Percentiles rank a stretch among this genome's conserved stretches.
These are phyloP conservation scores for Halocynthia aurantium DNA, from an alignment of 23 tunicate species.

Conservation along the genomic window DNA sequence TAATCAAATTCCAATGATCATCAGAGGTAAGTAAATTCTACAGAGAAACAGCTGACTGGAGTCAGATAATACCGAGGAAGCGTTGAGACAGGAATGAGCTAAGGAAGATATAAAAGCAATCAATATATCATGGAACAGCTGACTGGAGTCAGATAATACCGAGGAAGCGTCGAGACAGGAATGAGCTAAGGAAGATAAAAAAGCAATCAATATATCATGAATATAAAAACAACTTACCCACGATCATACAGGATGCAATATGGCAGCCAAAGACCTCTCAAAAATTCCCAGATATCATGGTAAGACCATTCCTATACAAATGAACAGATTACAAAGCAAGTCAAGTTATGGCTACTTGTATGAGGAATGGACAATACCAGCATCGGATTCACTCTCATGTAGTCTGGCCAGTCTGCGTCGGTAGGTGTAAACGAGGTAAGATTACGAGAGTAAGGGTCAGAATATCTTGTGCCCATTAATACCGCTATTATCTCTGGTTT, in stretches of 20 bases:
- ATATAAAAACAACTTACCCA: slow-evolving; percentile 39
- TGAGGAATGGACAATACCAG: slow-evolving; percentile 21
- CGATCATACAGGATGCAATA: slow-evolving; percentile 88
- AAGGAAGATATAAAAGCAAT: neutral
- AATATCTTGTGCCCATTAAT: slow-evolving; percentile 81
- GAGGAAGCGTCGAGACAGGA: neutral
- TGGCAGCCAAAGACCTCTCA: slow-evolving; percentile 61
- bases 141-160: too few relatives aligned
- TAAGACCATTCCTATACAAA: slow-evolving; percentile 75
- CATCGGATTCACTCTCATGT: slow-evolving; percentile 87
- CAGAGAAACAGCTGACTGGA: too few relatives aligned
- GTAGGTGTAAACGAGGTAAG: slow-evolving; percentile 60
- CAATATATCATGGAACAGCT: slow-evolving; percentile 13
- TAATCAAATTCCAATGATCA: too few relatives aligned
- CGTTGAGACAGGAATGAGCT: neutral
- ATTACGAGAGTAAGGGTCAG: slow-evolving; percentile 69
- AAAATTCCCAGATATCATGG: slow-evolving; percentile 80
- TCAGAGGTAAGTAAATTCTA: too few relatives aligned
- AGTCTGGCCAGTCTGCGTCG: slow-evolving; percentile 80
- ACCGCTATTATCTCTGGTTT: slow-evolving; percentile 66
- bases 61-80: neutral
- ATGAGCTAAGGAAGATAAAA: neutral
- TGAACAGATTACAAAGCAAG: neutral
- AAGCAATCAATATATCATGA: neutral
- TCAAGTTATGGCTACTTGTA: neutral